Conservation (phyloP, 2,888 invertebrate genomes). For the Sympetrum striolatum region DNA sequence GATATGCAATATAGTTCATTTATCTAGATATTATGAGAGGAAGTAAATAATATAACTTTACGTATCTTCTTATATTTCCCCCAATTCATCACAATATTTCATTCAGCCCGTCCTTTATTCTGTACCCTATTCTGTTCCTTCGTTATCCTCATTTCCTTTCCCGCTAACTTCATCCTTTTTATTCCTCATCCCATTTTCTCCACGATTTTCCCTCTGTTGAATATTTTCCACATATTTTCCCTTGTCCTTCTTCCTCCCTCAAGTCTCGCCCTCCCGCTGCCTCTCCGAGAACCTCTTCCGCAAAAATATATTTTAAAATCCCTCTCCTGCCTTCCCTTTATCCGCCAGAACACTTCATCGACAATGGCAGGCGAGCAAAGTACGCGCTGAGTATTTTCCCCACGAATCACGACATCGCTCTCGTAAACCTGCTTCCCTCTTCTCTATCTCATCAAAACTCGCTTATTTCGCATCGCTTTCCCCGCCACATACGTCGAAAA, state of each 20-base stretch:
- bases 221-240: background rate
- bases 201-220: background rate
- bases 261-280: background rate
- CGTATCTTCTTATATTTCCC: too few relatives aligned
- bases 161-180: background rate
- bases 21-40: too few relatives aligned
- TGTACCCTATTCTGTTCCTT: background rate
- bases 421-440: background rate
- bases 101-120: too few relatives aligned
- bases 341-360: constrained; percentile 19
- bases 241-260: background rate
- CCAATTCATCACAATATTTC: too few relatives aligned
- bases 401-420: background rate
- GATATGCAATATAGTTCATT: too few relatives aligned
- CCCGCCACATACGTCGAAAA: background rate
- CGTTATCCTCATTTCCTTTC: background rate
- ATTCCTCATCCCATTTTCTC: background rate
- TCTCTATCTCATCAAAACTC: background rate
- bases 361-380: constrained; percentile 8
- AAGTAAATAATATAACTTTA: too few relatives aligned
- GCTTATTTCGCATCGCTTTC: background rate
- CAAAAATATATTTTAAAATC: background rate
- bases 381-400: background rate
- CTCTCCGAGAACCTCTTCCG: background rate
- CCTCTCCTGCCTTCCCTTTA: background rate